These are phyloP conservation scores for Pristionchus exspectatus DNA, from an alignment of 2,888 invertebrate genomes.

Conservation along the genomic window DNA sequence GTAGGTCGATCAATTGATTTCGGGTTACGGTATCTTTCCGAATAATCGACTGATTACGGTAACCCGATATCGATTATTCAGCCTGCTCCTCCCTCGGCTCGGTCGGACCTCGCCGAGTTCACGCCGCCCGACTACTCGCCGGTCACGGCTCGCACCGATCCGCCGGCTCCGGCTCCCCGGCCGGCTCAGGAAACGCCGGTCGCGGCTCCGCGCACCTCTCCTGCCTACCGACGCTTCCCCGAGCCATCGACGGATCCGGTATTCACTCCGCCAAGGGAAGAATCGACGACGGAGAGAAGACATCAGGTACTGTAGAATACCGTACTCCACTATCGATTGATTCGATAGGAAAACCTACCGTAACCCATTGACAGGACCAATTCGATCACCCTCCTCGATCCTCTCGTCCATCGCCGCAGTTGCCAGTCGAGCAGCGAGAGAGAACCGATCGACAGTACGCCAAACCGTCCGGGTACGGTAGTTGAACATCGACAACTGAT, in stretches of 20 bases:
- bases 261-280: neutral
- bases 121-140: conserved; percentile 22
- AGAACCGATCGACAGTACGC: conserved; percentile 24
- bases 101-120: conserved; percentile 19
- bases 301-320: neutral
- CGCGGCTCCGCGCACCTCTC: neutral
- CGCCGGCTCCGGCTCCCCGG: neutral
- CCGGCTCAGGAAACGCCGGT: conserved; percentile 10
- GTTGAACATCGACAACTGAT: neutral
- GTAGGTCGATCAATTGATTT: neutral
- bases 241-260: conserved; percentile 16
- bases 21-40: neutral
- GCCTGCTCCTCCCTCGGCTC: neutral
- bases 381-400: neutral
- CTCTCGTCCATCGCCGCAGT: neutral
- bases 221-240: conserved; percentile 12
- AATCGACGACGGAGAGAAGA: neutral
- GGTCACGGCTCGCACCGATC: neutral
- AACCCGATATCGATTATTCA: neutral
- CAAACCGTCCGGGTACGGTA: conserved; percentile 29
- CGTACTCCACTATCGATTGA: neutral
- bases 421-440: neutral
- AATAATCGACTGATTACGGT: neutral
- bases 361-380: neutral
- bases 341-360: neutral